Percentiles rank a stretch among this genome's conserved stretches.
These are phyloP conservation scores for Anguilla rostrata DNA, from an alignment of 2,113 vertebrate genomes.

Conservation along the genomic window DNA sequence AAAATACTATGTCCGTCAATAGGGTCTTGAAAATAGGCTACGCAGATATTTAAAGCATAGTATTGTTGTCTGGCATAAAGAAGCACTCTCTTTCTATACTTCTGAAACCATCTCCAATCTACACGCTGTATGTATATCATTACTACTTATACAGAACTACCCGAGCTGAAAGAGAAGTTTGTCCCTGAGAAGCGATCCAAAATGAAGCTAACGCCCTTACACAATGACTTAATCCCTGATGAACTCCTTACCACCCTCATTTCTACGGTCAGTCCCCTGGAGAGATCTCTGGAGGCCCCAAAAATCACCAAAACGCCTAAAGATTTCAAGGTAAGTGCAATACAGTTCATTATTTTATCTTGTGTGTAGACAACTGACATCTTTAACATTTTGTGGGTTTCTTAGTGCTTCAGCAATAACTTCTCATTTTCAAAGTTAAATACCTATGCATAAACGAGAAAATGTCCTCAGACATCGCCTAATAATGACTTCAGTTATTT, in stretches of 20 bases:
- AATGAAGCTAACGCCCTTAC: constrained; percentile 40
- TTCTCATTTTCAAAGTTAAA: neutral
- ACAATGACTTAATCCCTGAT: constrained; percentile 67
- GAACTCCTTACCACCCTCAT: constrained; percentile 74
- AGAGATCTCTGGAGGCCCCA: constrained; percentile 42
- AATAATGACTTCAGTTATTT: too few species aligned
- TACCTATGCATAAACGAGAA: neutral
- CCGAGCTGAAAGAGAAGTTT: constrained; percentile 42
- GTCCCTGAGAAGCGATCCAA: constrained; percentile 24
- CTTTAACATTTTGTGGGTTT: neutral
- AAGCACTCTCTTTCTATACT: too few species aligned
- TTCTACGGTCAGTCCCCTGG: constrained; percentile 55
- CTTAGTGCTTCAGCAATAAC: neutral
- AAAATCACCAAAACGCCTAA: constrained; percentile 53
- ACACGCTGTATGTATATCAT: neutral
- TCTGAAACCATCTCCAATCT: too few species aligned
- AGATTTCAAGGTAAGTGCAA: constrained; percentile 45
- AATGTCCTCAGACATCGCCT: neutral
- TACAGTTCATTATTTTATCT: neutral
- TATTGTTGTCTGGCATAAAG: too few species aligned
- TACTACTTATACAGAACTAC: constrained; percentile 45
- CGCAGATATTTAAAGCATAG: too few species aligned
- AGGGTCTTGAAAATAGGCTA: too few species aligned
- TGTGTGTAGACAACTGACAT: neutral
- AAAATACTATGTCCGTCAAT: too few species aligned